phyloP scores from a whole-genome alignment of 1,140 invertebrate species.

The Sarcophaga bullata region DNA sequence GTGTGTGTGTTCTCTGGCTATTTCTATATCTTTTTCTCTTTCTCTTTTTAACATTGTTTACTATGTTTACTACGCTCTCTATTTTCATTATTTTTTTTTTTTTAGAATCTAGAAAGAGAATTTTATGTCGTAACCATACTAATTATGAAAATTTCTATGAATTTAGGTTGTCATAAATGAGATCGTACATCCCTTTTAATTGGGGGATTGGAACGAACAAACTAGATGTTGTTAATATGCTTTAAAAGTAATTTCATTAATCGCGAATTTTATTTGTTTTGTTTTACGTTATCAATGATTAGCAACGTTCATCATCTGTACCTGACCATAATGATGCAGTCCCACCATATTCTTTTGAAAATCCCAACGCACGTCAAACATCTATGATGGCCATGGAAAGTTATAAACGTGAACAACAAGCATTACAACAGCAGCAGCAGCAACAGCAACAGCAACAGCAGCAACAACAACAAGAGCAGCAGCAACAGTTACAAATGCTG shows the following conservation, averaged over 20 bases:
- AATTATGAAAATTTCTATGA: not conserved
- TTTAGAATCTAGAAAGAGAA: not conserved
- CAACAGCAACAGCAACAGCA: slow-evolving; percentile 48
- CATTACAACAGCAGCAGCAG: slow-evolving; percentile 50
- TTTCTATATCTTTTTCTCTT: not conserved
- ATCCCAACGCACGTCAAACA: slow-evolving; percentile 62
- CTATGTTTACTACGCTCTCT: not conserved
- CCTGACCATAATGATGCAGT: slow-evolving; percentile 61
- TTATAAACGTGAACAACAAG: slow-evolving; percentile 60
- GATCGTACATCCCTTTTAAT: too few relatives aligned
- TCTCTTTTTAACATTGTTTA: not conserved
- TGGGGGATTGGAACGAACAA: too few relatives aligned
- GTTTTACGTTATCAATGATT: not conserved
- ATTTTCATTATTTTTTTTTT: not conserved
- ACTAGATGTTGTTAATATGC: too few relatives aligned
- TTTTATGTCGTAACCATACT: not conserved
- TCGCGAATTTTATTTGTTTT: not conserved
- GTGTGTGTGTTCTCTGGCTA: not conserved
- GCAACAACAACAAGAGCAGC: slow-evolving; percentile 44
- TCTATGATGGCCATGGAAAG: slow-evolving; percentile 65
- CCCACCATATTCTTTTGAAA: slow-evolving; percentile 63
- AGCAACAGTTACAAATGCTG: slow-evolving; percentile 22
- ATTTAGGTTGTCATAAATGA: not conserved
- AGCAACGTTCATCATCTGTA: slow-evolving; percentile 60
- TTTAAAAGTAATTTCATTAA: too few relatives aligned